These are phyloP conservation scores for Stenotaenia linearis DNA, from an alignment of 2,888 invertebrate genomes.

Conservation along the genomic window DNA sequence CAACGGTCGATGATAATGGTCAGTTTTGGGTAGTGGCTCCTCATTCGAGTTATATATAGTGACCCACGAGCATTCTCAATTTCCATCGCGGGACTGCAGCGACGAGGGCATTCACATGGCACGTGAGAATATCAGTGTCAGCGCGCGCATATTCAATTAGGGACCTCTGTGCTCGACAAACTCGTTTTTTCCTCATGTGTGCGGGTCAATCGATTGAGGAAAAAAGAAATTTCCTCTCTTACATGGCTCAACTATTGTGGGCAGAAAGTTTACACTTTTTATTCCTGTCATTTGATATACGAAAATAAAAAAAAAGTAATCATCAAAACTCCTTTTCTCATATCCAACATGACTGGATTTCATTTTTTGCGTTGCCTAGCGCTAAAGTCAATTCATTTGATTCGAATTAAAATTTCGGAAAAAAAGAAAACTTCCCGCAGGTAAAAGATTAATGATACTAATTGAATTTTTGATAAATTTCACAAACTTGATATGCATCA, in stretches of 20 bases:
- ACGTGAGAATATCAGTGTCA: conserved; percentile 30
- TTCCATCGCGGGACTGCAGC: not conserved
- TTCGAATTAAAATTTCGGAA: not conserved
- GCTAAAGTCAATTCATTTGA: not conserved
- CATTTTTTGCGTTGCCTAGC: not conserved
- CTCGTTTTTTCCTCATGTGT: conserved; percentile 18
- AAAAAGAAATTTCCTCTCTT: conserved; percentile 26
- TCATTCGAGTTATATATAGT: conserved; percentile 1
- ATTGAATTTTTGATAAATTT: not conserved
- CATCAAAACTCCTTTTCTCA: not conserved
- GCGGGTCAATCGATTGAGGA: conserved; percentile 12
- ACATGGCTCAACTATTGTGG: conserved; percentile 20
- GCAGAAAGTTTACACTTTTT: conserved; percentile 12
- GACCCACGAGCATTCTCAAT: conserved; percentile 27
- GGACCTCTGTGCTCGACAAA: conserved; percentile 26
- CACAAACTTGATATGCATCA: not conserved
- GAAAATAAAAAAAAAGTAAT: not conserved
- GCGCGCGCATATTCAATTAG: conserved; percentile 30
- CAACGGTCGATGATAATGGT: not conserved
- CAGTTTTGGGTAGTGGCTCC: not conserved
- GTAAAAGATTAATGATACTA: not conserved
- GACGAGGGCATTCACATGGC: conserved; percentile 27
- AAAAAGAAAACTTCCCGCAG: not conserved
- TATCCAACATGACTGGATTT: not conserved
- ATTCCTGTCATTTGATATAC: not conserved